Evolutionary conservation across 2,888 invertebrate species (phyloP), one percentile per base, ranked within the genome.

Genomic region (Scelioninae gen. 1): DNA sequence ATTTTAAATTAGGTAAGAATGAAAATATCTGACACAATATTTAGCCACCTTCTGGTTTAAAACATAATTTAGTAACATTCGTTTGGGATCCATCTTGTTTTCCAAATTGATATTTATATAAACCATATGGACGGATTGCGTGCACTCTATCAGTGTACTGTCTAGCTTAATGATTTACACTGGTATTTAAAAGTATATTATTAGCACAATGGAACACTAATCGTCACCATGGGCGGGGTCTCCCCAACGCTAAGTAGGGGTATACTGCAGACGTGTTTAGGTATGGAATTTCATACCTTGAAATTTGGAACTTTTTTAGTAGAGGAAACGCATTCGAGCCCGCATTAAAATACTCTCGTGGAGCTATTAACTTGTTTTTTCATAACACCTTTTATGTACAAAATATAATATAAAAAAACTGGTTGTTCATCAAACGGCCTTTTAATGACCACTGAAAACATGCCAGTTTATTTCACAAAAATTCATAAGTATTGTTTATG

Each of bases 121-220:
- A 78, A 74, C 74, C 72, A 77, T 74, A 74, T 74, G 72, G 78
- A 53, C 43, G 29, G 31, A 68, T 60, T 62, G 74, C 78, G 56
- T 68, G 77, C 53, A 65, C 78, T 78, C 55, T 74, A 82, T 72
- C 78, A 78, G 68, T 82, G 72, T 82, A 63, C 74, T 74, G 78
- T 82, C 77, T 53, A 69, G 38, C 66, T 76, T 74, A 72, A 75
- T 82, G 77, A 82, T 82, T 82, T 82, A 82, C 82, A 62, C 68
- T 72, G 82, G 77, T 72, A 66, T 82, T 71, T 77, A 74, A 78
- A 82, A 76, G 82, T 76, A 63, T 82, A 82, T 82, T 82, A 82
- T 82, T 82, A 82, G 63, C 68, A 77, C 77, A 82, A 82, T 82
- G 77, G 62, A 71, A 69, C 72, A 77, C 77, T 82, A 82, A 82